phyloP scores from a whole-genome alignment of 1,140 invertebrate genomes.

The Chrysopa pallens region DNA sequence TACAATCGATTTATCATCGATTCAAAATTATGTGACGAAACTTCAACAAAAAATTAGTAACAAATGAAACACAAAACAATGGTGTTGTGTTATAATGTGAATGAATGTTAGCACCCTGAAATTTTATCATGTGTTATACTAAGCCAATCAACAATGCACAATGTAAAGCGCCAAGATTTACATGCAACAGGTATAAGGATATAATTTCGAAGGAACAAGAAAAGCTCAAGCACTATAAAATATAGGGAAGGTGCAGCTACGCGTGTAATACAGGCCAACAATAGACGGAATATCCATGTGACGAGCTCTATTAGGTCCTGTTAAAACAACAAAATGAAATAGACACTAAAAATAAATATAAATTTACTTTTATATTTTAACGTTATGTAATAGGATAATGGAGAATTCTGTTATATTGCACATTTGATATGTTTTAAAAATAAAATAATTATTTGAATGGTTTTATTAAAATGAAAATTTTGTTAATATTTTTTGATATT shows the following conservation, averaged over 20 bases:
- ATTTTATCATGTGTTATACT: background rate
- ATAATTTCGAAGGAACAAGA: background rate
- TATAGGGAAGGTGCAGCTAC: background rate
- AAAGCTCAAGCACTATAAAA: background rate
- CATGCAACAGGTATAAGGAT: background rate
- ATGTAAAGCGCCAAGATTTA: background rate
- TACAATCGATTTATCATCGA: too few species aligned
- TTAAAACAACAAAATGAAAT: background rate
- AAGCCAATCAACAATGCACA: background rate
- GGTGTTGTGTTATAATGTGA: background rate
- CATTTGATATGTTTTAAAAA: too few species aligned
- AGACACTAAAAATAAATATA: background rate
- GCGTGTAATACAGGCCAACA: background rate
- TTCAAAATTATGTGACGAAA: too few species aligned
- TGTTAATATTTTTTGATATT: too few species aligned
- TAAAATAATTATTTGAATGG: too few species aligned
- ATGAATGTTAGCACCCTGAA: background rate
- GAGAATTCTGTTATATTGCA: too few species aligned
- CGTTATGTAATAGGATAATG: too few species aligned
- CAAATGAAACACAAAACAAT: too few species aligned
- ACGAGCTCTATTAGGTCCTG: background rate
- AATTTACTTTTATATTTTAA: too few species aligned
- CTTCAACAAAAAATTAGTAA: too few species aligned
- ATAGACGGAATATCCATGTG: background rate
- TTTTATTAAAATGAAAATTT: too few species aligned